These are phyloP conservation scores for Pangasianodon hypophthalmus DNA, from an alignment of 2,113 vertebrate species.

Conservation along the genomic window DNA sequence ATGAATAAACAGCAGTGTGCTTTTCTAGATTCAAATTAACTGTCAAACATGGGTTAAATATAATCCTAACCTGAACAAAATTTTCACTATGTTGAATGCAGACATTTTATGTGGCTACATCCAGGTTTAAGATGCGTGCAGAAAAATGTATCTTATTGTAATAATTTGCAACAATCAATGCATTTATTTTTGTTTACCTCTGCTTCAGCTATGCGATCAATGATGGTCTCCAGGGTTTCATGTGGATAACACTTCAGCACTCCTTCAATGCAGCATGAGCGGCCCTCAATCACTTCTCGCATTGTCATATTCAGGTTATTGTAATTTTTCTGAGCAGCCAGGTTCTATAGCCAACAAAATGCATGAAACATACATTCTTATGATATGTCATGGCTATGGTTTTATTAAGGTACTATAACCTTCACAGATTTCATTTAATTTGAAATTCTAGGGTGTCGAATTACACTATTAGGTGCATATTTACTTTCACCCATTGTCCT, in stretches of 20 bases:
- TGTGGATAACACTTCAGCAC: constrained; percentile 91
- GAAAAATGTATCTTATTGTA: not conserved
- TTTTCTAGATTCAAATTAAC: not conserved
- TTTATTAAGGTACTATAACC: not conserved
- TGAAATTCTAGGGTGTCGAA: not conserved
- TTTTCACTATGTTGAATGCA: not conserved
- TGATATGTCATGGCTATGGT: not conserved
- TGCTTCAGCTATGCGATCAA: constrained; percentile 86
- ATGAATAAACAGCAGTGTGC: not conserved
- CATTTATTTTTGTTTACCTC: constrained; percentile 75
- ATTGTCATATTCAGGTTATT: constrained; percentile 93
- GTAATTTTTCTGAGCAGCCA: constrained; percentile 93
- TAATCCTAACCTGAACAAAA: not conserved
- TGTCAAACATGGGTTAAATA: not conserved
- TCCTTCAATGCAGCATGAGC: constrained; percentile 82
- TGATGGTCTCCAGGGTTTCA: constrained; percentile 86
- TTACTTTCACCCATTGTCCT: not conserved
- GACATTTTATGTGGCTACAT: not conserved
- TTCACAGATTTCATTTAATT: not conserved
- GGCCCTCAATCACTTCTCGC: constrained; percentile 77
- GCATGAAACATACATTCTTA: not conserved
- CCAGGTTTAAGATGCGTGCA: not conserved
- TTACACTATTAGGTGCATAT: not conserved
- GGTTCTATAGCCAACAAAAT: constrained; percentile 68
- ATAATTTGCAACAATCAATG: not conserved